Evolutionary conservation across 2,888 invertebrate genomes (phyloP).

Genomic region (Scotopteryx bipunctaria): DNA sequence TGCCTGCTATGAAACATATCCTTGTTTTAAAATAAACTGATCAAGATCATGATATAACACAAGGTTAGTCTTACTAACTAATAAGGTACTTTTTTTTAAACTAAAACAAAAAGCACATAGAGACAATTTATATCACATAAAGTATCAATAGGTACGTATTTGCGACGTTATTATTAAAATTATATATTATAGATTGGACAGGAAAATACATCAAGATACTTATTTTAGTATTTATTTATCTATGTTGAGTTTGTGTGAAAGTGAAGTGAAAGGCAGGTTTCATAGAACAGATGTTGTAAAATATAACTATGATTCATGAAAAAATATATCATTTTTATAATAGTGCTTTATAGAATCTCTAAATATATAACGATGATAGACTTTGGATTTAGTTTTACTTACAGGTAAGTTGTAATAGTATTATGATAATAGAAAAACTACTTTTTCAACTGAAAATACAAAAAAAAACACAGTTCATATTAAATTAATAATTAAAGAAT

Average conservation of each 20-base stretch:
- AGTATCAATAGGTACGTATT: not conserved
- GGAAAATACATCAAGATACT: not conserved
- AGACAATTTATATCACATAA: not conserved
- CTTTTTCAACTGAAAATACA: not conserved
- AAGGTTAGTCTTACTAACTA: constrained; percentile 1
- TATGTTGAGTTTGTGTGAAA: not conserved
- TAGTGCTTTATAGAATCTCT: constrained; percentile 14
- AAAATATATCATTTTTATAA: constrained; percentile 22
- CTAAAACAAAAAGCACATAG: not conserved
- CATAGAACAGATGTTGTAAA: not conserved
- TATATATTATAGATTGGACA: constrained; percentile 2
- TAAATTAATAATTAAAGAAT: too few species aligned
- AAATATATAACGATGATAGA: constrained; percentile 19
- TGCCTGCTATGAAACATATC: too few species aligned
- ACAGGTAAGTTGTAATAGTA: not conserved
- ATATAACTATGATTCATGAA: constrained; percentile 6
- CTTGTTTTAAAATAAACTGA: not conserved
- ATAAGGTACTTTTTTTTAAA: constrained; percentile 3
- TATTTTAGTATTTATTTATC: not conserved
- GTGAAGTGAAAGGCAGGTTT: not conserved
- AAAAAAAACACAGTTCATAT: too few species aligned
- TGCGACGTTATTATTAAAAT: not conserved
- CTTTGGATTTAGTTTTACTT: constrained; percentile 3
- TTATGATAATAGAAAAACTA: not conserved
- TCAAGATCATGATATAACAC: not conserved